A percentile compares a stretch with the other conserved stretches of the same genome.
Conservation (phyloP, 2,113 vertebrate species). For the Trematocara macrostoma region DNA sequence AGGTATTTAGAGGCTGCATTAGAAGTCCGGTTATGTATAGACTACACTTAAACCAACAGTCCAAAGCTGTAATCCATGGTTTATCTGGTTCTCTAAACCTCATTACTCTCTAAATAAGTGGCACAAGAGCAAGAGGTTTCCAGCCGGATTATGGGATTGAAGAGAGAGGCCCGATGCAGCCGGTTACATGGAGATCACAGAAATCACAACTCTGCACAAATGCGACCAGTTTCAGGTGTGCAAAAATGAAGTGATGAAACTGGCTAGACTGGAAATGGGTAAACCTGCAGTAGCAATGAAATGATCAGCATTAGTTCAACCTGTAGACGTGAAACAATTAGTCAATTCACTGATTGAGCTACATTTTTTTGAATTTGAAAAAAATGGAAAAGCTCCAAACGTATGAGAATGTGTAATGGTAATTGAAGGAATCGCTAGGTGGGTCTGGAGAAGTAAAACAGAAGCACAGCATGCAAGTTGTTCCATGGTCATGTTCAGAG, state of each 20-base stretch:
- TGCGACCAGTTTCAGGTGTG: background rate
- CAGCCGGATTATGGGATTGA: slow-evolving; percentile 40
- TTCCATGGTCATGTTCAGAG: background rate
- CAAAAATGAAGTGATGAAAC: background rate
- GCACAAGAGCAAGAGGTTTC: slow-evolving; percentile 43
- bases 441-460: background rate
- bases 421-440: background rate
- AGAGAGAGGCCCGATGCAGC: background rate
- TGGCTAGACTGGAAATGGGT: background rate
- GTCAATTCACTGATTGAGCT: background rate
- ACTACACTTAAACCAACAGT: slow-evolving; percentile 42
- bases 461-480: background rate
- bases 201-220: background rate
- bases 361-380: background rate
- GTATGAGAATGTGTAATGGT: background rate
- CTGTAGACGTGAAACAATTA: background rate
- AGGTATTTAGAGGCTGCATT: slow-evolving; percentile 30
- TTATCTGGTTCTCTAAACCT: slow-evolving; percentile 55
- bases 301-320: background rate
- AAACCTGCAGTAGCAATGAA: background rate
- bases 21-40: slow-evolving; percentile 34
- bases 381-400: background rate
- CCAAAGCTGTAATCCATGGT: slow-evolving; percentile 50
- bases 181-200: background rate
- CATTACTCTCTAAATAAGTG: slow-evolving; percentile 62